These are phyloP conservation scores for Holothuria leucospilota DNA, from an alignment of 53 echinoderm and acorn worm species.

Conservation along the genomic window DNA sequence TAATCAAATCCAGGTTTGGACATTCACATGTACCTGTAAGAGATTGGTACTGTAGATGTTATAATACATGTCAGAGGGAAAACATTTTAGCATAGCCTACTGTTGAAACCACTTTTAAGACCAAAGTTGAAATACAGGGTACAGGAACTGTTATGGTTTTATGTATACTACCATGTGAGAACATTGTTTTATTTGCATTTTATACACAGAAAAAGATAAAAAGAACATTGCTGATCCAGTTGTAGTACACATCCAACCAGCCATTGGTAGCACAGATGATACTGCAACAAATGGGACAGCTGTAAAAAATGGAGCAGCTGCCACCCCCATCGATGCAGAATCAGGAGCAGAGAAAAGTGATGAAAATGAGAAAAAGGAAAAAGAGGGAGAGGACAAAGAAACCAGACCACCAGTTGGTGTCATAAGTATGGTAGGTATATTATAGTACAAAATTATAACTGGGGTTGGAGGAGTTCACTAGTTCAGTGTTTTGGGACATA, in stretches of 20 bases:
- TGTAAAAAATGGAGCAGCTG: not conserved
- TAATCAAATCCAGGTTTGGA: too few relatives aligned
- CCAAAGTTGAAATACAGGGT: too few relatives aligned
- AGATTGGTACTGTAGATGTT: too few relatives aligned
- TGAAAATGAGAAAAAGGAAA: not conserved
- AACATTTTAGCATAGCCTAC: too few relatives aligned
- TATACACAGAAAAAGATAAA: not conserved
- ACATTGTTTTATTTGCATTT: not conserved
- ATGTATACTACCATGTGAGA: too few relatives aligned
- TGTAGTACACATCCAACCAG: not conserved
- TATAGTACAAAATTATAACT: too few relatives aligned
- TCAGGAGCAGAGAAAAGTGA: not conserved
- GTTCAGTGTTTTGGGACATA: too few relatives aligned
- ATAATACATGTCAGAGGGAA: too few relatives aligned
- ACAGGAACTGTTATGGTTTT: too few relatives aligned
- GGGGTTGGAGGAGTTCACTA: too few relatives aligned
- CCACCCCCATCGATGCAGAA: not conserved
- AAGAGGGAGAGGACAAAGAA: constrained; percentile 4
- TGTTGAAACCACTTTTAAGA: too few relatives aligned
- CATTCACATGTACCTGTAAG: too few relatives aligned
- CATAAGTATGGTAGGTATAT: constrained; percentile 19
- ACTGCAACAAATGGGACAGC: not conserved
- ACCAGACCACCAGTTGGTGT: not conserved
- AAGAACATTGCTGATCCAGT: constrained; percentile 32
- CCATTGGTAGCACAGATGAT: not conserved